phyloP scores from a whole-genome alignment of 2,797 vertebrate species.

The Cyclura pinguis region DNA sequence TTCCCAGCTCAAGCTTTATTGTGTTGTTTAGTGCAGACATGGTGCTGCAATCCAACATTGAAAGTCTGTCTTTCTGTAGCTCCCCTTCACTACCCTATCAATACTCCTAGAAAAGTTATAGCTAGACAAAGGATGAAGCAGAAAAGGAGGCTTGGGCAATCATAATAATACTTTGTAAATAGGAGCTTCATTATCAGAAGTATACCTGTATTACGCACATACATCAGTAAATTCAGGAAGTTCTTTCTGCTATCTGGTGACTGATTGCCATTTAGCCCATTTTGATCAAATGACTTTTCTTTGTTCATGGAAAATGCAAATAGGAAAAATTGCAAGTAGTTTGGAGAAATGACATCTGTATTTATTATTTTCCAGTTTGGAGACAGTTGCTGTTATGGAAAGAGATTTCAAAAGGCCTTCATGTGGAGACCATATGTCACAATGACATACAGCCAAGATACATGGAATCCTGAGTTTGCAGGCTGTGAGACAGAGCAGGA shows the following conservation, averaged over 20 bases:
- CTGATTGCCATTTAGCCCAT: slow-evolving; percentile 53
- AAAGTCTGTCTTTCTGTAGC: too few species aligned
- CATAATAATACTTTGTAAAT: neutral
- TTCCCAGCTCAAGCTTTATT: too few species aligned
- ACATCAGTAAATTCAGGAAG: slow-evolving; percentile 39
- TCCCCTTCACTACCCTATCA: too few species aligned
- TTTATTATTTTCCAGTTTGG: neutral
- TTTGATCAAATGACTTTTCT: slow-evolving; percentile 68
- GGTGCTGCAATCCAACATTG: too few species aligned
- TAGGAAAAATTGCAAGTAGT: slow-evolving; percentile 39
- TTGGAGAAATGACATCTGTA: slow-evolving; percentile 51
- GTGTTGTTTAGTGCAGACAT: too few species aligned
- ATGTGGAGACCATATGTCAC: too few species aligned
- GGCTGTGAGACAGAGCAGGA: neutral
- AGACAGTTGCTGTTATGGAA: slow-evolving; percentile 14
- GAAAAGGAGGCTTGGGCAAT: too few species aligned
- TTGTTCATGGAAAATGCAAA: slow-evolving; percentile 70
- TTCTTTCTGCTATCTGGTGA: slow-evolving; percentile 23
- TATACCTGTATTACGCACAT: neutral
- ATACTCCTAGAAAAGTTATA: too few species aligned
- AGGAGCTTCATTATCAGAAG: neutral
- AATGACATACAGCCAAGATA: neutral
- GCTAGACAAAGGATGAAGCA: too few species aligned
- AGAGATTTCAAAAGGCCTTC: neutral
- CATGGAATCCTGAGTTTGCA: neutral